Conservation (phyloP, 2,888 invertebrate species). For the Apamea crenata region DNA sequence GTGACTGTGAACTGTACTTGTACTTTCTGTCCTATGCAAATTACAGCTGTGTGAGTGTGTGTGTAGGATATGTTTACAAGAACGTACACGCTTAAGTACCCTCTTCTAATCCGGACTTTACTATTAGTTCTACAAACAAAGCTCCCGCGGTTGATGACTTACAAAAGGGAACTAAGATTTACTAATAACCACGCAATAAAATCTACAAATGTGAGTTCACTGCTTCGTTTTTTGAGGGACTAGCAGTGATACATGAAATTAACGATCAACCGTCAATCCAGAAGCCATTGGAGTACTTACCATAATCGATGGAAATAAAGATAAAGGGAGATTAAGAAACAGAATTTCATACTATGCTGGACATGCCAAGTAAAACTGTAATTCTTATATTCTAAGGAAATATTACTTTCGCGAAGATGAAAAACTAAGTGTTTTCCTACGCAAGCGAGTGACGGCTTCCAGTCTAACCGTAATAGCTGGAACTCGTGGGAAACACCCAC, state of each 20-base stretch:
- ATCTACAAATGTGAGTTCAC: constrained; percentile 35
- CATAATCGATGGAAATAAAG: neutral
- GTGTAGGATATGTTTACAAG: constrained; percentile 26
- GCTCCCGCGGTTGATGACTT: constrained; percentile 30
- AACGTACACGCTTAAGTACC: constrained; percentile 29
- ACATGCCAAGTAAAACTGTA: neutral
- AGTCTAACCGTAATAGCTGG: constrained; percentile 36
- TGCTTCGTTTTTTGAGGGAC: constrained; percentile 24
- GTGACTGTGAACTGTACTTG: constrained; percentile 40
- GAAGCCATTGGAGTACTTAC: neutral
- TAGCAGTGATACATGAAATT: constrained; percentile 14
- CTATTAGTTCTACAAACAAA: constrained; percentile 34
- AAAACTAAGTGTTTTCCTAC: neutral
- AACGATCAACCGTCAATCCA: constrained; percentile 7
- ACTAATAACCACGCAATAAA: constrained; percentile 52
- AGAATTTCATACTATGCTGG: neutral
- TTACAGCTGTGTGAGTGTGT: constrained; percentile 21
- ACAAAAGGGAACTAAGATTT: constrained; percentile 50
- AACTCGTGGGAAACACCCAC: constrained; percentile 43
- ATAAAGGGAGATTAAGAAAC: neutral
- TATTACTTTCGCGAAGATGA: neutral
- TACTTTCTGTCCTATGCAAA: constrained; percentile 44
- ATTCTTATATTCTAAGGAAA: neutral
- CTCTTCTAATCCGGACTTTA: constrained; percentile 38
- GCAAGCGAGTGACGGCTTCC: constrained; percentile 19